phyloP scores from a whole-genome alignment of 2,113 vertebrate species.

The Charadrius vociferus region DNA sequence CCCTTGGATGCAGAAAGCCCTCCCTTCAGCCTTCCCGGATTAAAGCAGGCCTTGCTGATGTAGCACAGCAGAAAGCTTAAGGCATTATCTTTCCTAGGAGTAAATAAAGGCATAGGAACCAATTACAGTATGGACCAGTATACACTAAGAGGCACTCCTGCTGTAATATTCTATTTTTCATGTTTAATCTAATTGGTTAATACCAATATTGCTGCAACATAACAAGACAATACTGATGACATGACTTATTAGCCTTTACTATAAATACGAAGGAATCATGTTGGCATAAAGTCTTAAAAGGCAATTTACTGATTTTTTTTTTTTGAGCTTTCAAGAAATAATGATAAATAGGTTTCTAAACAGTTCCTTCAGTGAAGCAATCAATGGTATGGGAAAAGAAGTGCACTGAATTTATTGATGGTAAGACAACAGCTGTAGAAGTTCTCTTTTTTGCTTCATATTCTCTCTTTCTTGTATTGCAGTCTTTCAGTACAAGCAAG shows the following conservation, averaged over 20 bases:
- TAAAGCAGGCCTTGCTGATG: background rate
- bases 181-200: background rate
- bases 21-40: fast-evolving
- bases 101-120: background rate
- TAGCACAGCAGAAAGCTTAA: background rate
- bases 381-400: background rate
- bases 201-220: background rate
- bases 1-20: background rate
- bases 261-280: background rate
- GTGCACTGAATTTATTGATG: fast-evolving
- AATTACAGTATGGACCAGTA: background rate
- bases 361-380: background rate
- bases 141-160: background rate
- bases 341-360: background rate
- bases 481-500: background rate
- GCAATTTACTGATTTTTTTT: background rate
- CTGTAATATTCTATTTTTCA: background rate
- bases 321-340: background rate
- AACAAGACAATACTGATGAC: background rate
- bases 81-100: background rate
- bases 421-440: background rate
- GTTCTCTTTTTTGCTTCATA: background rate
- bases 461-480: background rate
- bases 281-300: background rate
- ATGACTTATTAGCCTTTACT: background rate